phyloP scores from a whole-genome alignment of 1,140 invertebrate genomes.

The Conus betulinus region DNA sequence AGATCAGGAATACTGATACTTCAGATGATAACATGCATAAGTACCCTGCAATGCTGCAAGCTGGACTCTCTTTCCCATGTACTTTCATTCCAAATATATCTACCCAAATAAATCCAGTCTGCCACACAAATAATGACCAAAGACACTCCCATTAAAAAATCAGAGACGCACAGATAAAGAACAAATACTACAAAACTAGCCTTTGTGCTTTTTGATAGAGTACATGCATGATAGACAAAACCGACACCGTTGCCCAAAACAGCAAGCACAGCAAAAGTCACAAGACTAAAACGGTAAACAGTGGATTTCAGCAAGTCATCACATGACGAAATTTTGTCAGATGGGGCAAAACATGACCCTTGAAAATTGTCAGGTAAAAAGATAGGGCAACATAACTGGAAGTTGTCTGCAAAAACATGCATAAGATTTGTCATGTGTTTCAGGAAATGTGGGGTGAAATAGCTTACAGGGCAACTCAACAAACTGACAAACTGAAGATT shows the following conservation, averaged over 20 bases:
- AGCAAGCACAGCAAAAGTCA: neutral
- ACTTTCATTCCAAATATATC: neutral
- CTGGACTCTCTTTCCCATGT: neutral
- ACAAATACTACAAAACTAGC: neutral
- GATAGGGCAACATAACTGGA: neutral
- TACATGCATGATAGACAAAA: neutral
- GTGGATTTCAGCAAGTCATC: neutral
- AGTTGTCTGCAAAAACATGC: slow-evolving; percentile 7
- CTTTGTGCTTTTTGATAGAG: neutral
- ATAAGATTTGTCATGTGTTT: neutral
- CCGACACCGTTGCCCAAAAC: neutral
- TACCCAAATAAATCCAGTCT: neutral
- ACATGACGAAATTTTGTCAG: slow-evolving; percentile 1
- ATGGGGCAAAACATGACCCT: neutral
- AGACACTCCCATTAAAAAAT: slow-evolving; percentile 10
- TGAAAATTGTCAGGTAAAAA: neutral
- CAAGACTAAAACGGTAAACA: neutral
- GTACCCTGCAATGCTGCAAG: neutral
- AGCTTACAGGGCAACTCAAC: neutral
- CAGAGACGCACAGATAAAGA: neutral
- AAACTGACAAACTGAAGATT: neutral
- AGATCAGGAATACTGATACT: slow-evolving; percentile 3
- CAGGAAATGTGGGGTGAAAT: neutral
- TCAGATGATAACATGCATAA: neutral
- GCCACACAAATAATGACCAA: neutral